Conservation (phyloP, 2,888 invertebrate genomes). For the Arrhopalites spinosus region DNA sequence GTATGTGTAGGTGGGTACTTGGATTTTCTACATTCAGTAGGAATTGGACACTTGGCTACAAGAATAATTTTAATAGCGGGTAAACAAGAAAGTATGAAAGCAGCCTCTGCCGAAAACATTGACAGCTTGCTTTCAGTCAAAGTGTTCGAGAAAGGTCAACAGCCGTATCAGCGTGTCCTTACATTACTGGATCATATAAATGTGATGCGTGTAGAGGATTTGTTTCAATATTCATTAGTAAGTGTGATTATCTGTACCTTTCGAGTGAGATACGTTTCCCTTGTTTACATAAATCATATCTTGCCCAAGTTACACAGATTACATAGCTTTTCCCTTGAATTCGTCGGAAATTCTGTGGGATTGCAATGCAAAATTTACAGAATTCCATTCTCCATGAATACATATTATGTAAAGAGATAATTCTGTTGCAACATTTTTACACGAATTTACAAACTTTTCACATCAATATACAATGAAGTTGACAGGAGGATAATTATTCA, state of each 20-base stretch:
- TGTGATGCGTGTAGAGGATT: conserved; percentile 69
- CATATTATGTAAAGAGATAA: too few relatives aligned
- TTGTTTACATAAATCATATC: background rate
- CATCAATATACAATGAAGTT: too few relatives aligned
- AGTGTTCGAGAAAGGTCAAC: conserved; percentile 40
- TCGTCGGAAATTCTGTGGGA: too few relatives aligned
- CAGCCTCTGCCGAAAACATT: conserved; percentile 22
- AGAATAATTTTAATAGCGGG: conserved; percentile 67
- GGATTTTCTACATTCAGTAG: conserved; percentile 71
- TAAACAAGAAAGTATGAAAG: conserved; percentile 39
- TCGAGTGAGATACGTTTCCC: background rate
- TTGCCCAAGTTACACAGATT: background rate
- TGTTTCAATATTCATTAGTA: conserved; percentile 74
- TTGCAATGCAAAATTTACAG: too few relatives aligned
- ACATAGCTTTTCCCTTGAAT: background rate
- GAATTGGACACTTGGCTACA: conserved; percentile 79
- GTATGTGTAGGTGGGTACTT: conserved; percentile 63
- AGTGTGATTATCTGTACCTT: conserved; percentile 58
- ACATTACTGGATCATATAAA: conserved; percentile 74
- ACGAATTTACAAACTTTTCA: too few relatives aligned
- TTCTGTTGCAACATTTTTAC: too few relatives aligned
- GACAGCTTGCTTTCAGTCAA: background rate
- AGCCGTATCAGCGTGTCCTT: conserved; percentile 68
- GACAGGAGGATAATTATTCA: too few relatives aligned
- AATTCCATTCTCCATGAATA: too few relatives aligned